These are phyloP conservation scores for Pelvicachromis taeniatus DNA, from an alignment of 2,113 vertebrate species.

Conservation along the genomic window DNA sequence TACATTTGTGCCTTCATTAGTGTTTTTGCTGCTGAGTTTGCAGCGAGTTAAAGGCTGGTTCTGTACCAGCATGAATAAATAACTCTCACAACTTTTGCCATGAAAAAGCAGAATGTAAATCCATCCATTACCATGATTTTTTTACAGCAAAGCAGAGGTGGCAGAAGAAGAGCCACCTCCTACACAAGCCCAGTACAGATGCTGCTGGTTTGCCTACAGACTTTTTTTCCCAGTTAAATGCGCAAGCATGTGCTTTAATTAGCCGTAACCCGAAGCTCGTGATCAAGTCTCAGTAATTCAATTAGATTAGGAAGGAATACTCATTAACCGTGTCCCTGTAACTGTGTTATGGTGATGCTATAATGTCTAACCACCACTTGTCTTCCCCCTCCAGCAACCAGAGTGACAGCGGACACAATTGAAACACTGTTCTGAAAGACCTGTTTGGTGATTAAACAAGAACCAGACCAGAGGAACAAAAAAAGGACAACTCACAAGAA, in stretches of 20 bases:
- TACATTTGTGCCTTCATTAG: background rate
- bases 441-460: background rate
- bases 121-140: background rate
- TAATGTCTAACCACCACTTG: slow-evolving; percentile 10
- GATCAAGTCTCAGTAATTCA: slow-evolving; percentile 24
- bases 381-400: slow-evolving; percentile 50
- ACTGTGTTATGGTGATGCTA: slow-evolving; percentile 16
- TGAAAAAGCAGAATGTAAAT: slow-evolving; percentile 20
- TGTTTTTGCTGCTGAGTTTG: background rate
- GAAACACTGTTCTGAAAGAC: slow-evolving; percentile 63
- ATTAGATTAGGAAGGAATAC: slow-evolving; percentile 11
- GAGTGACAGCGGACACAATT: slow-evolving; percentile 59
- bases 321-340: slow-evolving; percentile 3
- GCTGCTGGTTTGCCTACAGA: background rate
- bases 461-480: slow-evolving; percentile 13
- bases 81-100: background rate
- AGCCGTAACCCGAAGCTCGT: slow-evolving; percentile 20
- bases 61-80: background rate
- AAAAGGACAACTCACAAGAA: slow-evolving; percentile 54
- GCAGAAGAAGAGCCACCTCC: background rate
- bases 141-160: background rate
- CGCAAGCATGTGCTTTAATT: slow-evolving; percentile 9
- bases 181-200: background rate
- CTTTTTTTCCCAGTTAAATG: background rate
- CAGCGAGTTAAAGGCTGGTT: background rate